phyloP scores from a whole-genome alignment of 2,113 vertebrate species.

The Coptodon bakossiorum region DNA sequence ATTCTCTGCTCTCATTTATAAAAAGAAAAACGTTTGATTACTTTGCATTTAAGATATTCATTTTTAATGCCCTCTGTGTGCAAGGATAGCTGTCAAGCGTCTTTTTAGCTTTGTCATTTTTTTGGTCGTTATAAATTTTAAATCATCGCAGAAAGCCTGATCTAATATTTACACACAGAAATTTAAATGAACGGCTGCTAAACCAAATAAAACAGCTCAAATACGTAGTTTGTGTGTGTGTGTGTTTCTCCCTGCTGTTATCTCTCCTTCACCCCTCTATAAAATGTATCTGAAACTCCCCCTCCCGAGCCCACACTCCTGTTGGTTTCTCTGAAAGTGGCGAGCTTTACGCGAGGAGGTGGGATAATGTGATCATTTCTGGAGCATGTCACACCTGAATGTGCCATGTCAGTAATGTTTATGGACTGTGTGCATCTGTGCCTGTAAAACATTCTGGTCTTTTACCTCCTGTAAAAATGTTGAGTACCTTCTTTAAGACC shows the following conservation, averaged over 20 bases:
- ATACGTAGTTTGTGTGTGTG: not conserved
- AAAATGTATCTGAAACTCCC: not conserved
- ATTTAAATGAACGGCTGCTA: not conserved
- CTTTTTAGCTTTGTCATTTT: not conserved
- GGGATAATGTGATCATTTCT: not conserved
- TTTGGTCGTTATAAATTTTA: not conserved
- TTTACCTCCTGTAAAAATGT: constrained; percentile 4
- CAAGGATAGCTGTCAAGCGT: not conserved
- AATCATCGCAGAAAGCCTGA: not conserved
- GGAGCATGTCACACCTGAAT: constrained; percentile 5
- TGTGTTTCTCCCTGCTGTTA: not conserved
- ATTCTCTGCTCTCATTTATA: not conserved
- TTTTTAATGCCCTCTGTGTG: not conserved
- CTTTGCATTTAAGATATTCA: not conserved
- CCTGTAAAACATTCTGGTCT: constrained; percentile 20
- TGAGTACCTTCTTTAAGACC: not conserved
- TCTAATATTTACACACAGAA: not conserved
- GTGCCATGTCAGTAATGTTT: constrained; percentile 29
- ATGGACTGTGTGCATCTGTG: constrained; percentile 7
- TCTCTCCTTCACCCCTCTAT: not conserved
- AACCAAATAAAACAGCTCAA: not conserved
- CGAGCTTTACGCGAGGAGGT: not conserved
- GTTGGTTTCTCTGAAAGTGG: not conserved
- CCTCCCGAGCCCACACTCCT: not conserved
- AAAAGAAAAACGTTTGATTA: not conserved